Evolutionary conservation across 2,797 vertebrate genomes (phyloP).

Genomic region (Alfaro cultratus): DNA sequence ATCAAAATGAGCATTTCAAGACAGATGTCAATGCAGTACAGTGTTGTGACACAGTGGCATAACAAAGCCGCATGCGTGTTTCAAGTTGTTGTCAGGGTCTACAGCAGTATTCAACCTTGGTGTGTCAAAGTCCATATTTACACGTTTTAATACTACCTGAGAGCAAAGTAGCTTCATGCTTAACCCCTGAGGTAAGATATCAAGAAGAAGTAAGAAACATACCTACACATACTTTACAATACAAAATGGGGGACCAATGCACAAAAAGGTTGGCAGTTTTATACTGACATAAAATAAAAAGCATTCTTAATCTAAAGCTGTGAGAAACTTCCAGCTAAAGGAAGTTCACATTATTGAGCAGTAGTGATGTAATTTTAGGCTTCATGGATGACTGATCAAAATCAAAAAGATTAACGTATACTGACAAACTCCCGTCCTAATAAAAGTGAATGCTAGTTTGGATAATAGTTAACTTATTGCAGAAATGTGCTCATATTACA

Average conservation of each 20-base stretch:
- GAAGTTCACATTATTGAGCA: not conserved
- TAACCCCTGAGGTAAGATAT: not conserved
- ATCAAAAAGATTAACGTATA: not conserved
- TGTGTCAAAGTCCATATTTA: conserved; percentile 3
- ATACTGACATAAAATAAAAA: not conserved
- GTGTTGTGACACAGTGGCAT: not conserved
- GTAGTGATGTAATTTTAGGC: not conserved
- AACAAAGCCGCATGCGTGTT: not conserved
- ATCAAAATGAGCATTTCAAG: not conserved
- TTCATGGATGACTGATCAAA: not conserved
- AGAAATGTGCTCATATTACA: not conserved
- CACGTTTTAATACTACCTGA: not conserved
- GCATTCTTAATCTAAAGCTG: not conserved
- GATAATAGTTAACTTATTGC: not conserved
- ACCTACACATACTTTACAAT: not conserved
- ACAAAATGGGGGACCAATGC: not conserved
- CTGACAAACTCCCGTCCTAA: too few species aligned
- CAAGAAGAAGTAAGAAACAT: not conserved
- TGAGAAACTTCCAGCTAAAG: not conserved
- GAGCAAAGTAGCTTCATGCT: conserved; percentile 1
- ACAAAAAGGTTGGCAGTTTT: not conserved
- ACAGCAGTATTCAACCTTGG: not conserved
- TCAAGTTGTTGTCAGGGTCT: not conserved
- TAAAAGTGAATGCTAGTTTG: not conserved
- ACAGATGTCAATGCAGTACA: not conserved